Evolutionary conservation across 2,113 vertebrate genomes (phyloP).

Genomic region (Dipodomys merriami): DNA sequence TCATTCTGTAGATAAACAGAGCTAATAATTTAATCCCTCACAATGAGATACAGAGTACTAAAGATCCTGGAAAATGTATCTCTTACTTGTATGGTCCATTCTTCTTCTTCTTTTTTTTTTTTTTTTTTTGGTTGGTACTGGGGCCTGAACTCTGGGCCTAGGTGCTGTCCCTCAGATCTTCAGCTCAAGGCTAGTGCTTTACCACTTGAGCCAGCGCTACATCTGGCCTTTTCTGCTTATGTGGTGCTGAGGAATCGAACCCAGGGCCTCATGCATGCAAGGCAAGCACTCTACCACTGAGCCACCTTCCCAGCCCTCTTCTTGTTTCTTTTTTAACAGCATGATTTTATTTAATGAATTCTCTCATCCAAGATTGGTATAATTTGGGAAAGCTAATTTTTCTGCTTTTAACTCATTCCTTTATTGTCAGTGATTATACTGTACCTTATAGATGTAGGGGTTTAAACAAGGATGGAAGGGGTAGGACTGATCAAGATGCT

Average conservation of each 20-base stretch:
- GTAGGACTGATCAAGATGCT: too few species aligned
- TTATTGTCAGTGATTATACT: neutral
- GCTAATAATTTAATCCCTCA: neutral
- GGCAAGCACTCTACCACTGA: too few species aligned
- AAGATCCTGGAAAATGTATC: neutral
- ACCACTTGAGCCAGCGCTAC: too few species aligned
- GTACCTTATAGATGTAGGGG: neutral
- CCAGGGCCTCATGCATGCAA: too few species aligned
- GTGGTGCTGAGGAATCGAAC: too few species aligned
- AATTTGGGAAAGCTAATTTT: neutral
- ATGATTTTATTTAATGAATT: conserved; percentile 11
- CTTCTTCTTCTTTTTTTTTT: neutral
- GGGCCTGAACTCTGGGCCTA: too few species aligned
- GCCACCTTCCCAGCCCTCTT: too few species aligned
- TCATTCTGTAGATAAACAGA: neutral
- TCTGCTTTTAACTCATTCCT: neutral
- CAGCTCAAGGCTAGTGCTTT: too few species aligned
- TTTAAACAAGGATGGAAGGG: neutral
- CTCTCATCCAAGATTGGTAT: neutral
- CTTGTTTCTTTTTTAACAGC: neutral
- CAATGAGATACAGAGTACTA: neutral
- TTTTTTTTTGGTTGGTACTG: too few species aligned
- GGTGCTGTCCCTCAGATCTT: too few species aligned
- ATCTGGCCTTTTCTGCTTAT: too few species aligned
- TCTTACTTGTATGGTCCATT: neutral